These are phyloP conservation scores for Pangasius macronema DNA, from an alignment of 2,797 vertebrate genomes.

Conservation along the genomic window DNA sequence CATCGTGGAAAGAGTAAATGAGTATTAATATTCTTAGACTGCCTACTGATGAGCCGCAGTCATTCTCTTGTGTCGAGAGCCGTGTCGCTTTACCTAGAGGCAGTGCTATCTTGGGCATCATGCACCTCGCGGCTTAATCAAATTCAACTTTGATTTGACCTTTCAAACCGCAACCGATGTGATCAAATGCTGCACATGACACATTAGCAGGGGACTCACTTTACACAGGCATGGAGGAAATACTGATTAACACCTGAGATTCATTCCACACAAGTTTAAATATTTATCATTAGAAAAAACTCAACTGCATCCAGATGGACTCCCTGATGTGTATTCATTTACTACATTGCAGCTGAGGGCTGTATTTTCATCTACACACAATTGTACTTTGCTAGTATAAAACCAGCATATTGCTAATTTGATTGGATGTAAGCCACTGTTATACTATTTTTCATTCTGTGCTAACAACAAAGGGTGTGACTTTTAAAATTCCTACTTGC, in stretches of 20 bases:
- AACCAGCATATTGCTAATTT: background rate
- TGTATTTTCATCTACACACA: background rate
- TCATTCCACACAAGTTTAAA: background rate
- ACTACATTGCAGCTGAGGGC: background rate
- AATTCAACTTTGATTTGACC: slow-evolving; percentile 26
- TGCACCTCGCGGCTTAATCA: background rate
- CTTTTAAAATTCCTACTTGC: background rate
- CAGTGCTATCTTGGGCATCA: background rate
- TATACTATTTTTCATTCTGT: background rate
- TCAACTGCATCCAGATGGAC: background rate
- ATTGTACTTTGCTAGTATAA: background rate
- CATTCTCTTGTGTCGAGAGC: background rate
- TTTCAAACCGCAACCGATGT: background rate
- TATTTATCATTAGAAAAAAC: slow-evolving; percentile 1
- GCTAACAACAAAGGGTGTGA: background rate
- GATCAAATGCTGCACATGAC: slow-evolving; percentile 1
- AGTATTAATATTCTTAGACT: slow-evolving; percentile 23
- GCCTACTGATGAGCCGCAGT: background rate
- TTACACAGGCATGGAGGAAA: slow-evolving; percentile 7
- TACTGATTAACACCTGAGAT: background rate
- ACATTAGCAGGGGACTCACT: background rate
- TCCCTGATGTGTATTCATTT: background rate
- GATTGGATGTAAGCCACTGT: background rate
- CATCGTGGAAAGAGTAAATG: slow-evolving; percentile 5
- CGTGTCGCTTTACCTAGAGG: slow-evolving; percentile 4